These are phyloP conservation scores for Maconellicoccus hirsutus DNA, from an alignment of 1,140 invertebrate genomes.

Conservation along the genomic window DNA sequence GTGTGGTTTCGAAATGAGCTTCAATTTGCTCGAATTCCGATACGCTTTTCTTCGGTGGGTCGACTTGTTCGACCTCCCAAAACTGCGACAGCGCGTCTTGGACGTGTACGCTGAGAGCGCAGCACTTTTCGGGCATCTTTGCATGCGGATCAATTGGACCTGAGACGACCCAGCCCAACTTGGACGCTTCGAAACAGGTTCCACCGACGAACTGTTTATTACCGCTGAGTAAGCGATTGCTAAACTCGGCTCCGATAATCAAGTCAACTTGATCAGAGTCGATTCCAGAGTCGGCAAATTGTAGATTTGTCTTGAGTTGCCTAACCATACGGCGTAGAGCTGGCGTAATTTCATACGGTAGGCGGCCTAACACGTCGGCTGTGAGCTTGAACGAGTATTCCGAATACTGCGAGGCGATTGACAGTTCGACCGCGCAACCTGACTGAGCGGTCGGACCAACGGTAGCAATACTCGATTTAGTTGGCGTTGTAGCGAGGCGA, in stretches of 20 bases:
- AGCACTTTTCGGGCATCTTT: neutral
- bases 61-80: slow-evolving; percentile 17
- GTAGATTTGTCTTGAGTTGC: neutral
- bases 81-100: neutral
- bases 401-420: neutral
- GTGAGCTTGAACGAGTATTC: neutral
- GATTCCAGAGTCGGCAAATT: neutral
- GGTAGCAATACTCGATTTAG: neutral
- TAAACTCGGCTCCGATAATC: neutral
- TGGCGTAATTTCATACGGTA: neutral
- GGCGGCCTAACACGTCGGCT: neutral
- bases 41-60: neutral
- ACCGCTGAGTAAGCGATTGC: neutral
- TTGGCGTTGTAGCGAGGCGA: neutral
- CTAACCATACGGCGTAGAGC: neutral
- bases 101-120: neutral
- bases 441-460: neutral
- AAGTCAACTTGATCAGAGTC: neutral
- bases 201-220: neutral
- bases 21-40: neutral
- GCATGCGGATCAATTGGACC: neutral
- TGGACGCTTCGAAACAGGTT: neutral
- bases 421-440: neutral
- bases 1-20: neutral
- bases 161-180: neutral